Evolutionary conservation across 2,888 invertebrate species (phyloP).

Genomic region (Netelia inedita): DNA sequence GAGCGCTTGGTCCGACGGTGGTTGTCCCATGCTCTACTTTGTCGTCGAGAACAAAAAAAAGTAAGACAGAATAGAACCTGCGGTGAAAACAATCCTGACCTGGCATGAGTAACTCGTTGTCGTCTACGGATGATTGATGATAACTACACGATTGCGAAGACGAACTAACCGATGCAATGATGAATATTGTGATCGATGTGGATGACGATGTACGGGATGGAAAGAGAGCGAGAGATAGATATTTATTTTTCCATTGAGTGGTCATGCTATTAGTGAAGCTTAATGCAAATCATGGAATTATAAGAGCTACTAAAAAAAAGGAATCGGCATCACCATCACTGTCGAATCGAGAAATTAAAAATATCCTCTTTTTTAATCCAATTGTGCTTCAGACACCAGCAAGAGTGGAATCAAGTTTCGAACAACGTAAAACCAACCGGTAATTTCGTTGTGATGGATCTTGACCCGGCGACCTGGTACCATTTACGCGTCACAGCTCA

Average conservation of each 20-base stretch:
- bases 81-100: slow-evolving; percentile 2
- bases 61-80: slow-evolving; percentile 85
- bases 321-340: not conserved
- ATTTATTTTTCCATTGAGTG: slow-evolving; percentile 4
- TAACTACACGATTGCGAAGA: slow-evolving; percentile 59
- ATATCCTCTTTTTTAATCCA: slow-evolving; percentile 5
- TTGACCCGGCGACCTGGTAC: slow-evolving; percentile 98
- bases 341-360: slow-evolving; percentile 8
- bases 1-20: slow-evolving; percentile 97
- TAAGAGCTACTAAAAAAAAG: slow-evolving; percentile 2
- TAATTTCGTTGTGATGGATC: slow-evolving; percentile 95
- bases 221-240: slow-evolving; percentile 37
- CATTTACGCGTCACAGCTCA: slow-evolving; percentile 96
- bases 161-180: not conserved
- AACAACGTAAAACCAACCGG: slow-evolving; percentile 96
- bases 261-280: not conserved
- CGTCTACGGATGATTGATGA: slow-evolving; percentile 15
- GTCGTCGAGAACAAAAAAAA: slow-evolving; percentile 97
- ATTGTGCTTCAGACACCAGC: slow-evolving; percentile 88
- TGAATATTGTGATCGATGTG: not conserved
- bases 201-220: slow-evolving; percentile 9
- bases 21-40: slow-evolving; percentile 97
- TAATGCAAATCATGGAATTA: not conserved
- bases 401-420: slow-evolving; percentile 97
- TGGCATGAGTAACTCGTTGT: slow-evolving; percentile 15